Evolutionary conservation across 2,888 invertebrate genomes (phyloP), one percentile per base, ranked within the genome.

Genomic region (Cephalotes varians): DNA sequence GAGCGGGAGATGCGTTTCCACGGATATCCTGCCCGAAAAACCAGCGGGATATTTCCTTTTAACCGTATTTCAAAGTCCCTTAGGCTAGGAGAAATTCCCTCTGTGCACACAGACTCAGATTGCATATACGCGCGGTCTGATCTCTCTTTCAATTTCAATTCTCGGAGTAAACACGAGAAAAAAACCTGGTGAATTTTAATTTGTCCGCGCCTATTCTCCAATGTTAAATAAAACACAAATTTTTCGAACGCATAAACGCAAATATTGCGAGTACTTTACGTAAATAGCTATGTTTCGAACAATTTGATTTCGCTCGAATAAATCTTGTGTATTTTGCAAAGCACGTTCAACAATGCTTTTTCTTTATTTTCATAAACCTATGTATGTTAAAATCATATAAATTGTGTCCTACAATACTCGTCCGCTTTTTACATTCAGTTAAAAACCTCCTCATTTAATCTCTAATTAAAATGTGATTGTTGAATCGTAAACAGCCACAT

Each of bases 171-270:
- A 79, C 69, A 69, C 67, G 56, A 34, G 31, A 9, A 44, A 47
- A n/a, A 67, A 79, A 69, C 37, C 34, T 7, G 25, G 69, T 28
- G 21, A 49, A 47, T 44, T 79, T 79, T 79, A 69, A 69, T 79
- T n/a, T n/a, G 69, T 37, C 67, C 77, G 25, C 34, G 28, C 21
- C 34, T 56, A 15, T 21, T 69, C 44, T 34, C 21, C 54, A 15
- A 65, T 56, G 44, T 77, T 79, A 67, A 79, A 69, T 79, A n/a
- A 79, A 79, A 79, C 56, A 67, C 56, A 79, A 79, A 79, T 79
- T 47, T 79, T 69, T 44, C 44, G 4, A 25, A 79, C 44, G 21
- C 25, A 51, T 10, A 4, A 37, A 65, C 25, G 10, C 25, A 54
- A 40, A 65, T 15, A 9, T 34, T 15, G 67, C 37, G 28, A 10